Evolutionary conservation across 2,888 invertebrate species (phyloP).

Genomic region (Lypha dubia): DNA sequence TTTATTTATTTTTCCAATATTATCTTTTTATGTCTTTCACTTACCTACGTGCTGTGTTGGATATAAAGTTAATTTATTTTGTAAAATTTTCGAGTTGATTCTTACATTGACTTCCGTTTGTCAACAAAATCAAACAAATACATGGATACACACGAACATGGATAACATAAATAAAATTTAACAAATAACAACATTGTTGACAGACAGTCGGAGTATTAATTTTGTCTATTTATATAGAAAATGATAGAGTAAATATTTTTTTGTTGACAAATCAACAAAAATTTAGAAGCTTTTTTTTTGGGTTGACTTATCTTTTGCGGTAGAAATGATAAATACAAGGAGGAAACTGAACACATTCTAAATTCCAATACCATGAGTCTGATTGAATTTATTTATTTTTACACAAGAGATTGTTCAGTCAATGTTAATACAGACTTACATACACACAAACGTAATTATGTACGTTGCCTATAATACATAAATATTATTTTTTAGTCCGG

Average conservation of each 20-base stretch:
- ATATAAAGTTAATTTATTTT: conserved; percentile 1
- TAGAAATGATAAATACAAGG: too few relatives aligned
- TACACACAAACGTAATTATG: too few relatives aligned
- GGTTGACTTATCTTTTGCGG: too few relatives aligned
- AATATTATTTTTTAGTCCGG: too few relatives aligned
- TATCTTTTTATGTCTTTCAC: not conserved
- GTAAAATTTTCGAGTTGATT: conserved; percentile 40
- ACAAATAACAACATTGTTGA: not conserved
- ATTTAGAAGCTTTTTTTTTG: not conserved
- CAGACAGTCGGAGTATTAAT: not conserved
- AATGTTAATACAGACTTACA: too few relatives aligned
- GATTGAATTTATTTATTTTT: too few relatives aligned
- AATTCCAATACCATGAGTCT: too few relatives aligned
- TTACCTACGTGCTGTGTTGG: not conserved
- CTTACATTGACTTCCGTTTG: conserved; percentile 12
- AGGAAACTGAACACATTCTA: too few relatives aligned
- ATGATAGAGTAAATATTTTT: not conserved
- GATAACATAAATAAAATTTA: not conserved
- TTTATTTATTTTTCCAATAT: not conserved
- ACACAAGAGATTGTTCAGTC: too few relatives aligned
- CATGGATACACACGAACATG: not conserved
- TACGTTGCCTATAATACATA: too few relatives aligned
- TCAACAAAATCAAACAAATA: conserved; percentile 4
- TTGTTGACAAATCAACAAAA: not conserved
- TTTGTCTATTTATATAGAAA: not conserved